Evolutionary conservation across 2,888 invertebrate species (phyloP), one percentile per base, ranked within the genome.

Genomic region (Macaria liturata): DNA sequence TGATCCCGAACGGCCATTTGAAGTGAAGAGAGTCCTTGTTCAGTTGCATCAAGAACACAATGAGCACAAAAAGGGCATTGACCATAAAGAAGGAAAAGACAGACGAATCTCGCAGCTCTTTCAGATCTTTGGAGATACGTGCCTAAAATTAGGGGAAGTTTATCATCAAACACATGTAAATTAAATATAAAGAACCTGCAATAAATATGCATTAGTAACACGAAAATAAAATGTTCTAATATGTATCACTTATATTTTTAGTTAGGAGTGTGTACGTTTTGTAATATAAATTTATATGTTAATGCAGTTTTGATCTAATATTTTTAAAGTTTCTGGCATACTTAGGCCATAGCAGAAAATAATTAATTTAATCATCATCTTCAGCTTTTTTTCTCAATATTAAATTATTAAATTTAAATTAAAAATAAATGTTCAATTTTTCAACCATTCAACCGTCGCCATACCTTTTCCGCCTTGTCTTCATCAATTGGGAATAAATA

Each of bases 61-160:
- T 98, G 86, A 99, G 95, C 79, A 99, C 98, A 95, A 99, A 99
- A 78, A 99, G 95, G 73, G 99, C 98, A 93, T 99, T 99, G 90
- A 98, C 92, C 98, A 99, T 99, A 94, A 99, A 97, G 94, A 99
- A 99, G 74, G 96, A 97, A 92, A 98, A 98, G 66, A 98, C 98
- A 70, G 97, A 97, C 78, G 97, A 96, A 93, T 99, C 98, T 83
- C 99, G 94, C 78, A 99, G 94, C 86, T 98, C 98, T 94, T 97
- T 97, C 84, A 99, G 94, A 90, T 98, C 98, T 86, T 92, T 93
- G 76, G 97, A 96, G 87, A 98, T 97, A 94, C 97, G 95, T 81
- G 95, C 97, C 97, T 97, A 95, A 93, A 95, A 95, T 89, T 86
- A 71, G 80, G 83, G 82, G 77, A 83, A 84, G 74, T 76, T 74